A percentile compares a stretch with the other conserved stretches of the same genome.
phyloP scores from a whole-genome alignment of 1,140 invertebrate species.

The Protaetia brevitarsis region DNA sequence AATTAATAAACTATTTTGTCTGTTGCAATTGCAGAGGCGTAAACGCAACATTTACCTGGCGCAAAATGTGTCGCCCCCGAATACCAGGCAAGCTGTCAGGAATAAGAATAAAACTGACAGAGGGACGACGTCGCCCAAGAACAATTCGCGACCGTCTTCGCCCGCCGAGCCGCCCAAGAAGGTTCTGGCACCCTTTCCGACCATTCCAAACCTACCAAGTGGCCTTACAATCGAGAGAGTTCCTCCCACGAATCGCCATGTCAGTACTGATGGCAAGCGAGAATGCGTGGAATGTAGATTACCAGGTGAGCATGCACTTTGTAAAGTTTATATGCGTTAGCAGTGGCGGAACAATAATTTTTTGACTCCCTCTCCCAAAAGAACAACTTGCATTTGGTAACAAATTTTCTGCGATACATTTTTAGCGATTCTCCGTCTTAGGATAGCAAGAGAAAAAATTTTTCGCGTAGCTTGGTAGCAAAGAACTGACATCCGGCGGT shows the following conservation, averaged over 20 bases:
- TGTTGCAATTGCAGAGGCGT: slow-evolving; percentile 50
- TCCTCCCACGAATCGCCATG: slow-evolving; percentile 39
- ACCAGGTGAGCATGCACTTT: slow-evolving; percentile 45
- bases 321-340: background rate
- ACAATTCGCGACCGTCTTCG: slow-evolving; percentile 27
- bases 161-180: slow-evolving; percentile 23
- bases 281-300: slow-evolving; percentile 52
- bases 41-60: slow-evolving; percentile 50
- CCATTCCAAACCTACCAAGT: slow-evolving; percentile 43
- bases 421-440: too few relatives aligned
- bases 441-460: too few relatives aligned
- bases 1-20: background rate
- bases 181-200: slow-evolving; percentile 34
- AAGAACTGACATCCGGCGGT: too few relatives aligned
- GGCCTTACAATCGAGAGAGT: slow-evolving; percentile 47
- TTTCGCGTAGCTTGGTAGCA: too few relatives aligned
- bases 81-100: slow-evolving; percentile 51
- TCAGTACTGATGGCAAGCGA: slow-evolving; percentile 49
- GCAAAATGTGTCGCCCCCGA: slow-evolving; percentile 50
- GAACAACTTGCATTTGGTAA: too few relatives aligned
- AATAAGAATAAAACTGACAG: slow-evolving; percentile 46
- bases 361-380: too few relatives aligned
- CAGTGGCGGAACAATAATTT: too few relatives aligned
- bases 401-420: too few relatives aligned
- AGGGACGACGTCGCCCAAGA: slow-evolving; percentile 45